phyloP scores from a whole-genome alignment of 2,888 invertebrate genomes.

The Drosophila lutescens region DNA sequence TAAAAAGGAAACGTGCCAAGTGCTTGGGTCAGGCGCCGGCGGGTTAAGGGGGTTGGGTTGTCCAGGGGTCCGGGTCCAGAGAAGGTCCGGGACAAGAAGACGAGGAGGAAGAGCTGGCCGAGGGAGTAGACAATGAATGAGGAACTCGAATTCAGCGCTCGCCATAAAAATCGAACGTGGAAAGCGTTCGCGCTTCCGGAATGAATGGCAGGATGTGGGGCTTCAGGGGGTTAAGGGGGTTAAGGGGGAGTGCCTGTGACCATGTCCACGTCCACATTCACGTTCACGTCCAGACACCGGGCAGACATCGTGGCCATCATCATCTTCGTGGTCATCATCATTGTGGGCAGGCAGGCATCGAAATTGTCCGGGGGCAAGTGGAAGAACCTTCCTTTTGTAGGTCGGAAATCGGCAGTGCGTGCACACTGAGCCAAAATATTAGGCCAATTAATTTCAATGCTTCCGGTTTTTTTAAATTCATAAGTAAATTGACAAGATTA shows the following conservation, averaged over 20 bases:
- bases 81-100: constrained; percentile 1
- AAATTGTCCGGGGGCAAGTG: constrained; percentile 49
- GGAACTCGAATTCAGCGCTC: constrained; percentile 70
- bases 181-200: constrained; percentile 72
- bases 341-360: constrained; percentile 57
- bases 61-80: not conserved
- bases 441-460: too few relatives aligned
- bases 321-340: constrained; percentile 44
- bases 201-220: constrained; percentile 61
- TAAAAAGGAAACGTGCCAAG: constrained; percentile 81
- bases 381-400: constrained; percentile 54
- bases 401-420: constrained; percentile 76
- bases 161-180: constrained; percentile 81
- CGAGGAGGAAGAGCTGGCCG: constrained; percentile 24
- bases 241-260: constrained; percentile 13
- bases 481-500: too few relatives aligned
- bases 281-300: constrained; percentile 71
- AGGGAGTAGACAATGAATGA: constrained; percentile 66
- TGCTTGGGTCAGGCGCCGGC: constrained; percentile 47
- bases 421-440: constrained; percentile 19
- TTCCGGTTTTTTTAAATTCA: too few relatives aligned
- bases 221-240: constrained; percentile 18
- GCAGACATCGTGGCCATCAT: constrained; percentile 62
- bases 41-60: not conserved
- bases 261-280: constrained; percentile 35